Evolutionary conservation across 2,888 invertebrate genomes (phyloP).

Genomic region (Siphlonurus alternatus): DNA sequence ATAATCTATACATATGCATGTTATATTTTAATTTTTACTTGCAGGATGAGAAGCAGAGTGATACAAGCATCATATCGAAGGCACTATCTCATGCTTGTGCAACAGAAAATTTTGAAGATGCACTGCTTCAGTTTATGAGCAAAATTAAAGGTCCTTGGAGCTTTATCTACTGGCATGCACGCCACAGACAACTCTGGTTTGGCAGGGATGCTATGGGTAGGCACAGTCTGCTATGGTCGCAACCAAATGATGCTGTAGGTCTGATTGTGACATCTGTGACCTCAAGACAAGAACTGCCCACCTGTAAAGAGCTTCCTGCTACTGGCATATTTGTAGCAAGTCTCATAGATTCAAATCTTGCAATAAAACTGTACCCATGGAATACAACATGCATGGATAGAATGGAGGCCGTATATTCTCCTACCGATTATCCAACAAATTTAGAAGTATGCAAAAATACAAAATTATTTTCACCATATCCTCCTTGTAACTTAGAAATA

Average conservation of each 20-base stretch:
- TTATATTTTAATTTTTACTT: too few species aligned
- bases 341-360: slow-evolving; percentile 19
- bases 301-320: slow-evolving; percentile 19
- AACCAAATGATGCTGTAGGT: slow-evolving; percentile 5
- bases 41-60: slow-evolving; percentile 17
- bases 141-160: slow-evolving; percentile 67
- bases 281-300: slow-evolving; percentile 10
- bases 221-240: slow-evolving; percentile 51
- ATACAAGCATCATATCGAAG: slow-evolving; percentile 6
- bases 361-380: slow-evolving; percentile 30
- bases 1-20: too few species aligned
- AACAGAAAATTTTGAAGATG: slow-evolving; percentile 12
- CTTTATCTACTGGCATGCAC: slow-evolving; percentile 54
- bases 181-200: slow-evolving; percentile 47
- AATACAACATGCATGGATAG: slow-evolving; percentile 22
- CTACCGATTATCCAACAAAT: not conserved
- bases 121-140: slow-evolving; percentile 31
- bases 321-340: slow-evolving; percentile 18
- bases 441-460: not conserved
- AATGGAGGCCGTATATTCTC: slow-evolving; percentile 15
- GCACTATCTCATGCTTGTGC: slow-evolving; percentile 2
- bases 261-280: slow-evolving; percentile 21
- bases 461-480: not conserved
- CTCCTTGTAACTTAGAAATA: not conserved
- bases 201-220: slow-evolving; percentile 74